Conservation (phyloP, 2,888 invertebrate species). For the Aradus depressus region DNA sequence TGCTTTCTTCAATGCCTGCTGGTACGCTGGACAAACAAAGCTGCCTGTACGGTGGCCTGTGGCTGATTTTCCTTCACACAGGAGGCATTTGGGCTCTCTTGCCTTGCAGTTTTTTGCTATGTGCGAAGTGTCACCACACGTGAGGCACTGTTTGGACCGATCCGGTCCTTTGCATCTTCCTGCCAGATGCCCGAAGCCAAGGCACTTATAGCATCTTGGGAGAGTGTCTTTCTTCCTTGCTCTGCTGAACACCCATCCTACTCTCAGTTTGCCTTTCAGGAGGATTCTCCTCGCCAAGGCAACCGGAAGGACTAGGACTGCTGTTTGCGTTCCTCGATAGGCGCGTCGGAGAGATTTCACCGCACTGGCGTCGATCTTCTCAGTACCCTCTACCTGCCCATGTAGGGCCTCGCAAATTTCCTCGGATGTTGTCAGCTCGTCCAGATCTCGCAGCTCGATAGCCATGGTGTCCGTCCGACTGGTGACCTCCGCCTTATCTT, state of each 20-base stretch:
- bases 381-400: not conserved
- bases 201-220: too few species aligned
- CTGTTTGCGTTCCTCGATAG: too few species aligned
- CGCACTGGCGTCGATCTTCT: too few species aligned
- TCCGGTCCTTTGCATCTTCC: constrained; percentile 21
- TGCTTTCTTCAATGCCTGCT: constrained; percentile 16
- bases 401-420: not conserved
- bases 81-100: not conserved
- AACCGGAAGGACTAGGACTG: too few species aligned
- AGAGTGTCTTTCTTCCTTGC: too few species aligned
- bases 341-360: too few species aligned
- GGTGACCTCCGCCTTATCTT: not conserved
- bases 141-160: constrained; percentile 25
- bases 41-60: constrained; percentile 19
- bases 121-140: constrained; percentile 28
- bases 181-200: constrained; percentile 14
- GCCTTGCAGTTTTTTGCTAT: constrained; percentile 21
- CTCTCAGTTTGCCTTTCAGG: too few species aligned
- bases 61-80: constrained; percentile 21
- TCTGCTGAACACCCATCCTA: too few species aligned
- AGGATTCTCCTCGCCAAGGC: too few species aligned
- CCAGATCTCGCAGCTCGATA: not conserved
- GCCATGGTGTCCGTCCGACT: not conserved
- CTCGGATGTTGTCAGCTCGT: not conserved
- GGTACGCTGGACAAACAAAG: constrained; percentile 11